Conservation (phyloP, 2,888 invertebrate genomes). For the Erynnis tages region DNA sequence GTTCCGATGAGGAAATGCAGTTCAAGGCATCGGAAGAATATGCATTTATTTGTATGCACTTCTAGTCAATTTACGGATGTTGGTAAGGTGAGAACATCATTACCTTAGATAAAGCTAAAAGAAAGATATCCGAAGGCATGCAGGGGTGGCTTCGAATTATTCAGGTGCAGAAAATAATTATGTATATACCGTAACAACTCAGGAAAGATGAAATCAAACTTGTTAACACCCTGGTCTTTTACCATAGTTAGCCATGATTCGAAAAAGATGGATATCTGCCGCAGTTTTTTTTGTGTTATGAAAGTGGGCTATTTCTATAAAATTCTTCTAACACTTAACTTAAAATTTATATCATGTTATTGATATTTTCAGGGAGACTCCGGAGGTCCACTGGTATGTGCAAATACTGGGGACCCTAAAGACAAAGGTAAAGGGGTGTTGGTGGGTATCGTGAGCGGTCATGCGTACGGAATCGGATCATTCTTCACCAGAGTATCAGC, state of each 20-base stretch:
- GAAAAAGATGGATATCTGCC: no score
- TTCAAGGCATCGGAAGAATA: conserved; percentile 37
- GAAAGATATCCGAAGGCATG: no score
- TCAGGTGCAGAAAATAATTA: no score
- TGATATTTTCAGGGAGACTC: conserved; percentile 59
- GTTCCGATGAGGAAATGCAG: conserved; percentile 39
- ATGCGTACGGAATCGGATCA: conserved; percentile 28
- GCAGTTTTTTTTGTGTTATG: no score
- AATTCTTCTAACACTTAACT: no score
- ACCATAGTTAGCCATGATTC: no score
- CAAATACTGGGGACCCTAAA: conserved; percentile 42
- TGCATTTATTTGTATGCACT: conserved; percentile 52
- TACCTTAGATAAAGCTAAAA: no score
- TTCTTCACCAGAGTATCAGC: conserved; percentile 46
- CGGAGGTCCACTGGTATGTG: conserved; percentile 60
- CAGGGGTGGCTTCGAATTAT: no score
- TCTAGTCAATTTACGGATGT: conserved; percentile 41
- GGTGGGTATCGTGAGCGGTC: conserved; percentile 47
- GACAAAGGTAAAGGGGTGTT: conserved; percentile 44
- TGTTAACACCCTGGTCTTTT: no score
- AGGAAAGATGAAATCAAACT: no score
- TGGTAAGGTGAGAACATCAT: conserved; percentile 38
- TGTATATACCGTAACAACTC: no score
- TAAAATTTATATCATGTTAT: no score
- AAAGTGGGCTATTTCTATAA: neutral